Evolutionary conservation across 2,113 vertebrate genomes (phyloP).

Genomic region (Gallinago paraguaiae): DNA sequence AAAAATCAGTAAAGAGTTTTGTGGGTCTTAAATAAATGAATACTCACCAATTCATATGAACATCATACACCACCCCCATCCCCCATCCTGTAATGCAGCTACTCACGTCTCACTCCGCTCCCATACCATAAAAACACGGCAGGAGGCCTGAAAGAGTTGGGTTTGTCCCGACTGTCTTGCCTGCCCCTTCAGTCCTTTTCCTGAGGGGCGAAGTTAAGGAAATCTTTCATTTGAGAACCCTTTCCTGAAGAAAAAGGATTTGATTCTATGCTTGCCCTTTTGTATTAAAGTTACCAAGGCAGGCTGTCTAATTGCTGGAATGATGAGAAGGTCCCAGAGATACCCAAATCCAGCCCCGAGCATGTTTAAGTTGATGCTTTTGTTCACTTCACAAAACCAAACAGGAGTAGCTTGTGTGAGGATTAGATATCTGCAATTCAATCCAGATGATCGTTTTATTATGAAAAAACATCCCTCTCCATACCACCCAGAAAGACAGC

Average conservation of each 20-base stretch:
- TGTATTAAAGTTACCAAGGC: conserved; percentile 16
- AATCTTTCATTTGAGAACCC: not conserved
- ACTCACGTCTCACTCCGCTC: not conserved
- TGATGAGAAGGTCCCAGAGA: conserved; percentile 42
- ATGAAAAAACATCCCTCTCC: conserved; percentile 52
- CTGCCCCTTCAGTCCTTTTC: not conserved
- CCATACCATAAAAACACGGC: not conserved
- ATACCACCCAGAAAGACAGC: conserved; percentile 52
- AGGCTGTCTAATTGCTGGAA: conserved; percentile 28
- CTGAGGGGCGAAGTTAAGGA: not conserved
- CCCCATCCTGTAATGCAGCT: not conserved
- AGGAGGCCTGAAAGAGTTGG: not conserved
- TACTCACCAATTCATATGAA: not conserved
- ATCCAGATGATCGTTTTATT: conserved; percentile 64
- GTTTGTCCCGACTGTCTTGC: not conserved
- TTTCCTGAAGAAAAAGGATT: not conserved
- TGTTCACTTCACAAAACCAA: conserved; percentile 65
- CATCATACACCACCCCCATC: not conserved
- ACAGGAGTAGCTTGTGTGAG: conserved; percentile 47
- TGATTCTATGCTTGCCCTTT: conserved; percentile 29
- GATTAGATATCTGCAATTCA: conserved; percentile 71
- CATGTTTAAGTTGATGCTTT: conserved; percentile 48
- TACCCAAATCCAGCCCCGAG: conserved; percentile 3
- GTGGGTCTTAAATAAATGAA: not conserved
- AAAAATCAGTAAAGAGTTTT: not conserved